phyloP scores from a whole-genome alignment of 1,140 invertebrate genomes.

The Drosophila carrolli region DNA sequence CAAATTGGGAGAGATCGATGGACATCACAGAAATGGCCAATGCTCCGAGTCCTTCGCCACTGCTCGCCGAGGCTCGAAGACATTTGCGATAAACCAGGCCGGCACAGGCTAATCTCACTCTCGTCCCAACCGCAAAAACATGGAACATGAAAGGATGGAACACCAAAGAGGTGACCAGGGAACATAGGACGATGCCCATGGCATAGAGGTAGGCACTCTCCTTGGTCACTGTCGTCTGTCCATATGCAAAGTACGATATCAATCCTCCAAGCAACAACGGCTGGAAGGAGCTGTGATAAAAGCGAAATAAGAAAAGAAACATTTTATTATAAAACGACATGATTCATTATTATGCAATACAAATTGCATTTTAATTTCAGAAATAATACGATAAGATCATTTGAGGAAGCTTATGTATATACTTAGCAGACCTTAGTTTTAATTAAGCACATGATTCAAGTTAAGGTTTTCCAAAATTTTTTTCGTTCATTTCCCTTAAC shows the following conservation, averaged over 20 bases:
- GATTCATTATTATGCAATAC: background rate
- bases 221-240: slow-evolving; percentile 70
- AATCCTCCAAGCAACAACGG: slow-evolving; percentile 88
- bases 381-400: background rate
- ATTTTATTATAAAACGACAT: background rate
- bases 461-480: background rate
- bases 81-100: slow-evolving; percentile 85
- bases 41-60: slow-evolving; percentile 89
- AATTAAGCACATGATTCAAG: background rate
- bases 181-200: slow-evolving; percentile 86
- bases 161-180: slow-evolving; percentile 86
- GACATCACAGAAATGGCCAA: slow-evolving; percentile 94
- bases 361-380: background rate
- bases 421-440: too few relatives aligned
- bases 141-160: slow-evolving; percentile 90
- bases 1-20: slow-evolving; percentile 84
- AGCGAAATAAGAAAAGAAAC: background rate
- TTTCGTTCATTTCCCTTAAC: too few relatives aligned
- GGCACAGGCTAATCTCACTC: slow-evolving; percentile 86
- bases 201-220: slow-evolving; percentile 86
- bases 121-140: slow-evolving; percentile 87
- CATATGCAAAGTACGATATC: slow-evolving; percentile 87
- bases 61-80: slow-evolving; percentile 87
- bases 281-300: slow-evolving; percentile 85
- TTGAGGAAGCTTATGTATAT: too few relatives aligned